Conservation (phyloP, 2,797 vertebrate genomes). For the Malacoraja senta region DNA sequence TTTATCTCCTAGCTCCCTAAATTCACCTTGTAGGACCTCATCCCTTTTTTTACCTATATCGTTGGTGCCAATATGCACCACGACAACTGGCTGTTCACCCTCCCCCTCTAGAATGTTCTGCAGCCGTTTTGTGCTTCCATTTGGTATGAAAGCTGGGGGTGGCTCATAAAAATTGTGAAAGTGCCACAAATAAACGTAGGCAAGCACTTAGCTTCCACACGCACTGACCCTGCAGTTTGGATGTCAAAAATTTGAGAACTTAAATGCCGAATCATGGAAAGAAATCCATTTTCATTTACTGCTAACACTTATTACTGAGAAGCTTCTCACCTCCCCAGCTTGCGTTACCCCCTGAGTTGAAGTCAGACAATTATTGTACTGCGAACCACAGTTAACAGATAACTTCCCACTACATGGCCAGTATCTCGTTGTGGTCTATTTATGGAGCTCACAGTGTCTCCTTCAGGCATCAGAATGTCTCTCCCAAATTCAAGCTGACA, state of each 20-base stretch:
- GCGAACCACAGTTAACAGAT: not conserved
- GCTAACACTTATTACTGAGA: not conserved
- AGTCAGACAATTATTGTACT: not conserved
- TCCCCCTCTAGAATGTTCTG: too few species aligned
- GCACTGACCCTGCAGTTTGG: not conserved
- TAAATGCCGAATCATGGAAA: not conserved
- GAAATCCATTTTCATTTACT: not conserved
- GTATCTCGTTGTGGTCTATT: not conserved
- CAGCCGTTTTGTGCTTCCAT: too few species aligned
- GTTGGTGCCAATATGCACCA: too few species aligned
- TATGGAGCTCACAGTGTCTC: not conserved
- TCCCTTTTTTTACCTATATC: too few species aligned
- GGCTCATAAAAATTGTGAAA: not conserved
- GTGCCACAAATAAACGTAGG: not conserved
- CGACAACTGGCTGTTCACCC: too few species aligned
- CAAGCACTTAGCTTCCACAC: not conserved
- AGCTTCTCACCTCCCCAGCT: not conserved
- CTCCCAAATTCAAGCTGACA: not conserved
- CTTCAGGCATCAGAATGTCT: not conserved
- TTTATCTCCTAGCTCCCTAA: too few species aligned
- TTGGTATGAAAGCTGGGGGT: not conserved
- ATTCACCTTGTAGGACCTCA: too few species aligned
- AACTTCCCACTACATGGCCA: not conserved
- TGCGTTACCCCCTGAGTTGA: not conserved
- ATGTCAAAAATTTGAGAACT: not conserved